phyloP scores from a whole-genome alignment of 92 coral and sea anemone genomes.

The Porites lobata region DNA sequence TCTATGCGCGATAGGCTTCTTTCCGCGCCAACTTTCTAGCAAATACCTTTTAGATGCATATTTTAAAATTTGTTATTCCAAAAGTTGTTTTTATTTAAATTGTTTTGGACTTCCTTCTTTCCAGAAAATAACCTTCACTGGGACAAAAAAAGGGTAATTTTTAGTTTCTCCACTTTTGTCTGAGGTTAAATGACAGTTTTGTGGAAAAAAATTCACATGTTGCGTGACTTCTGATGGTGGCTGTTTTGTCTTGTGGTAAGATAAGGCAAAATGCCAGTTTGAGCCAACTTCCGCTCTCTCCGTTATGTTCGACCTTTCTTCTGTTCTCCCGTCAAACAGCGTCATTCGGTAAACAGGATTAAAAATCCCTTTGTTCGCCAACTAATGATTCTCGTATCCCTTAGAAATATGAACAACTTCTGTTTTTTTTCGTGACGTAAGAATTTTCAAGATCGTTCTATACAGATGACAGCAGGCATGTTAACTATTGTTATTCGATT shows the following conservation, averaged over 20 bases:
- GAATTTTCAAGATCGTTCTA: constrained; percentile 17
- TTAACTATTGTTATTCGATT: not conserved
- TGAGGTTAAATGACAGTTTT: not conserved
- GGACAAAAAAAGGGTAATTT: not conserved
- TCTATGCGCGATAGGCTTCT: not conserved
- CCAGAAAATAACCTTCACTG: not conserved
- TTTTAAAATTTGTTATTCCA: too few species aligned
- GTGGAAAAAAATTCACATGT: not conserved
- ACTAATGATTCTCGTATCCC: not conserved
- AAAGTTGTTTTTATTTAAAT: not conserved
- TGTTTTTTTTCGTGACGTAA: constrained; percentile 19
- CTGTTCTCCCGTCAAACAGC: not conserved
- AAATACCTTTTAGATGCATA: not conserved
- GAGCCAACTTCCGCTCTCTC: not conserved
- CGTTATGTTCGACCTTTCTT: not conserved
- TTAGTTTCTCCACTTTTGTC: not conserved
- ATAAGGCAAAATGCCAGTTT: not conserved
- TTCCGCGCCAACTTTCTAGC: not conserved
- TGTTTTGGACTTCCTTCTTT: not conserved
- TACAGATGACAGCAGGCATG: not conserved
- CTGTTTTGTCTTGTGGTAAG: not conserved
- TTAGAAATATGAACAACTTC: not conserved
- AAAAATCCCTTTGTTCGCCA: not conserved
- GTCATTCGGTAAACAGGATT: not conserved
- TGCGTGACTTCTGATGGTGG: not conserved